Conservation (phyloP, 2,797 vertebrate species). For the Sebastes miniatus region DNA sequence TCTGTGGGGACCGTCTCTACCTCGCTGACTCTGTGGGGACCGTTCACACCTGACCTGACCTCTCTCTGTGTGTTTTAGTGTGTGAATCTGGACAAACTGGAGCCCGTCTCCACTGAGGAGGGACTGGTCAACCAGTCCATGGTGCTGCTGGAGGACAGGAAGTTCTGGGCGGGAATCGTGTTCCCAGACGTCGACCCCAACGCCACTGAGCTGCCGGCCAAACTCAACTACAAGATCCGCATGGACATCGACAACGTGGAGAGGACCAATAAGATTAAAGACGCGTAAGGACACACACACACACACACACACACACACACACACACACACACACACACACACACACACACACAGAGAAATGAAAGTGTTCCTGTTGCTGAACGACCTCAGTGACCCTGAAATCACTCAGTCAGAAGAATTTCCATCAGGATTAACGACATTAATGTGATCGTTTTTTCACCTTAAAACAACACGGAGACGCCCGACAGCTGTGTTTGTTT, state of each 20-base stretch:
- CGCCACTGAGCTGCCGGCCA: conserved; percentile 83
- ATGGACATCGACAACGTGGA: conserved; percentile 99
- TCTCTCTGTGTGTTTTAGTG: conserved; percentile 79
- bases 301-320: neutral
- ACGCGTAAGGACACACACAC: conserved; percentile 81
- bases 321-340: neutral
- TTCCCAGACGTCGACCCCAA: conserved; percentile 85
- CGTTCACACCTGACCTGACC: neutral
- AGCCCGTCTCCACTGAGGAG: conserved; percentile 89
- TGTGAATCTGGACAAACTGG: conserved; percentile 94
- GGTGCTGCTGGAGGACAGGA: conserved; percentile 89
- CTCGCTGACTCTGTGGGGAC: too few species aligned
- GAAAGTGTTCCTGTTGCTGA: conserved; percentile 2
- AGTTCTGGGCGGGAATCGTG: conserved; percentile 96
- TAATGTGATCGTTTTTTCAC: too few species aligned
- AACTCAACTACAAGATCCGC: conserved; percentile 95
- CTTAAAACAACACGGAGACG: neutral
- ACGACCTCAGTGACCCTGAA: neutral
- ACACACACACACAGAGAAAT: neutral
- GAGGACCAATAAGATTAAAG: conserved; percentile 97
- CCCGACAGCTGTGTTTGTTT: neutral
- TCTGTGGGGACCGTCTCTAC: too few species aligned
- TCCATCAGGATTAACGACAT: too few species aligned
- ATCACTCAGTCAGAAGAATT: too few species aligned
- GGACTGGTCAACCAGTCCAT: conserved; percentile 89